phyloP scores from a whole-genome alignment of 2,888 invertebrate species.

The Synanthedon andrenaeformis region DNA sequence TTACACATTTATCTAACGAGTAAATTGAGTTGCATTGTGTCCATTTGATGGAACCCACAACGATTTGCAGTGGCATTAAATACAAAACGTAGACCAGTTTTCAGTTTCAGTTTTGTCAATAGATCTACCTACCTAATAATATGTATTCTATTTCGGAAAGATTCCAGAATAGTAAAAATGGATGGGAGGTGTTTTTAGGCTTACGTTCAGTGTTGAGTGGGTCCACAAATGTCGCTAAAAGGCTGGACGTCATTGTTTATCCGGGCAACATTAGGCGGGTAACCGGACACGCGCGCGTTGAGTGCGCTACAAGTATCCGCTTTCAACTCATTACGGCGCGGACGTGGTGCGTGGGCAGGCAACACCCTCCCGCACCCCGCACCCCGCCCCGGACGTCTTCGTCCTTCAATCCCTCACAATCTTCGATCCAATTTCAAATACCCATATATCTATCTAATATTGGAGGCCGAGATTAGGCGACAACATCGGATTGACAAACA shows the following conservation, averaged over 20 bases:
- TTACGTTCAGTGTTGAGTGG: conserved; percentile 67
- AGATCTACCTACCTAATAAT: too few species aligned
- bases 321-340: conserved; percentile 70
- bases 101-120: too few species aligned
- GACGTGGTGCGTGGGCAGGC: conserved; percentile 64
- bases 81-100: too few species aligned
- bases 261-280: conserved; percentile 70
- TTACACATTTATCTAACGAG: too few species aligned
- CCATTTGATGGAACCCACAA: too few species aligned
- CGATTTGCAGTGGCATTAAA: too few species aligned
- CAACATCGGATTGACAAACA: conserved; percentile 12
- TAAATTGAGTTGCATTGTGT: too few species aligned
- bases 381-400: conserved; percentile 38
- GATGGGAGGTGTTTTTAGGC: conserved; percentile 62
- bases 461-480: conserved; percentile 48
- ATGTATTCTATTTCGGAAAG: conserved; percentile 28
- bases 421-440: conserved; percentile 66
- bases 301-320: conserved; percentile 72
- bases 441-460: conserved; percentile 55
- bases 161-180: conserved; percentile 59
- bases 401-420: conserved; percentile 66
- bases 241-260: conserved; percentile 71
- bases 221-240: conserved; percentile 71
- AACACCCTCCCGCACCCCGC: conserved; percentile 18
- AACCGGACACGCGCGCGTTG: conserved; percentile 69